Conservation (phyloP, 1,140 invertebrate genomes). For the Hylaeus volcanicus region DNA sequence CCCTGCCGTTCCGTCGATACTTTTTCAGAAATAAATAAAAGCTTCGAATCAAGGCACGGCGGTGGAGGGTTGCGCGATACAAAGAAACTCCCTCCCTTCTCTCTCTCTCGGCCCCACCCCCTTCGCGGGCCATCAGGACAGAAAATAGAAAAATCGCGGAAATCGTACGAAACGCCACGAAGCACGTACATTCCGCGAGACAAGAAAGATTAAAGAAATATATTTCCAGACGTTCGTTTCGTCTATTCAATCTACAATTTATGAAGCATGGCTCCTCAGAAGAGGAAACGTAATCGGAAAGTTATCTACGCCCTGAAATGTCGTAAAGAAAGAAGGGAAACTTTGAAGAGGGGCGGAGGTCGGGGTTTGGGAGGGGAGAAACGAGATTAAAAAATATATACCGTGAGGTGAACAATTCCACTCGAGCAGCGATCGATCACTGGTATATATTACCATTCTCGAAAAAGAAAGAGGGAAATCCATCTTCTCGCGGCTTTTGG, state of each 20-base stretch:
- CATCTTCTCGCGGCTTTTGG: slow-evolving; percentile 50
- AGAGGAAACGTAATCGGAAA: slow-evolving; percentile 49
- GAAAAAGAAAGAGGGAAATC: slow-evolving; percentile 50
- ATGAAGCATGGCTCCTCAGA: slow-evolving; percentile 14
- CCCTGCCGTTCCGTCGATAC: neutral
- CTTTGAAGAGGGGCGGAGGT: neutral
- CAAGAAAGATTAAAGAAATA: slow-evolving; percentile 24
- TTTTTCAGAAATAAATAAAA: neutral
- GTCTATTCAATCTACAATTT: slow-evolving; percentile 35
- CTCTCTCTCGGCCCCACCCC: neutral
- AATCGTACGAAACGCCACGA: neutral
- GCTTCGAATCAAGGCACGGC: neutral
- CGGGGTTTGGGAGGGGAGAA: neutral
- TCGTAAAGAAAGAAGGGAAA: slow-evolving; percentile 23
- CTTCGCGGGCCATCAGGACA: neutral
- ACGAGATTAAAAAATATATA: slow-evolving; percentile 56
- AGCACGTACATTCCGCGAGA: neutral
- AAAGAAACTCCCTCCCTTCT: neutral
- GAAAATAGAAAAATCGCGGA: neutral
- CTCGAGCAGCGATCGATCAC: slow-evolving; percentile 60
- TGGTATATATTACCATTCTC: slow-evolving; percentile 57
- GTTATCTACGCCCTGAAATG: slow-evolving; percentile 35
- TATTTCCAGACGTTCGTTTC: slow-evolving; percentile 15
- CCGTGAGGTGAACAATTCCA: slow-evolving; percentile 48
- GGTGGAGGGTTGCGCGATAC: neutral